Evolutionary conservation across 2,888 invertebrate species (phyloP).

Genomic region (Merodon equestris): DNA sequence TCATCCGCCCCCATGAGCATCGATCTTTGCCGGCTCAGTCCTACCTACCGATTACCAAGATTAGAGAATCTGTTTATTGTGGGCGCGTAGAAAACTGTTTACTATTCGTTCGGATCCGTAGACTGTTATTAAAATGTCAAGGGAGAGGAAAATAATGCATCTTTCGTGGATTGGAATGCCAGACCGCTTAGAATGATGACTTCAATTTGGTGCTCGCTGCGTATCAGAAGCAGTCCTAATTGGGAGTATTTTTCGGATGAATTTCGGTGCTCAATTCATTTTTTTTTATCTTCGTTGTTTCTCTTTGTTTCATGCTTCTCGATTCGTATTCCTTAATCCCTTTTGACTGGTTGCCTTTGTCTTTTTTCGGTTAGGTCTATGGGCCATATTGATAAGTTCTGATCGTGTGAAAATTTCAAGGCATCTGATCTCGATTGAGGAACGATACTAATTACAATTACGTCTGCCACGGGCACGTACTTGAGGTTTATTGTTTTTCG

Average conservation of each 20-base stretch:
- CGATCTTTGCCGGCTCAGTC: constrained; percentile 54
- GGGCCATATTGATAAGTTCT: background rate
- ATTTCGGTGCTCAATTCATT: constrained; percentile 71
- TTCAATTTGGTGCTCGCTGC: constrained; percentile 70
- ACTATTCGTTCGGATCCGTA: constrained; percentile 65
- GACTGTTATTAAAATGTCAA: constrained; percentile 79
- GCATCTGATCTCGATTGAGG: background rate
- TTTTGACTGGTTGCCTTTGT: constrained; percentile 72
- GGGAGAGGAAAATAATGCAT: constrained; percentile 74
- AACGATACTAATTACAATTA: background rate
- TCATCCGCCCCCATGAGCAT: constrained; percentile 67
- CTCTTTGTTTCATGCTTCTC: constrained; percentile 50
- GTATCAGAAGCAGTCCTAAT: constrained; percentile 79
- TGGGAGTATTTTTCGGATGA: constrained; percentile 75
- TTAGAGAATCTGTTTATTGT: constrained; percentile 54
- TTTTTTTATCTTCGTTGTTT: constrained; percentile 43
- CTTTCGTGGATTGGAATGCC: constrained; percentile 60
- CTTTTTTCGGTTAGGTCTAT: constrained; percentile 21
- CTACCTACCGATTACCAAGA: constrained; percentile 65
- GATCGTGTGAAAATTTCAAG: constrained; percentile 60
- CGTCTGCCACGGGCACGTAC: constrained; percentile 3
- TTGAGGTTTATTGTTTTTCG: too few species aligned
- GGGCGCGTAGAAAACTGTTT: constrained; percentile 67
- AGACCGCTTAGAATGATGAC: constrained; percentile 69
- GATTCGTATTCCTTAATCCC: constrained; percentile 74